Conservation (phyloP, 2,888 invertebrate species). For the Elgonia sp. region DNA sequence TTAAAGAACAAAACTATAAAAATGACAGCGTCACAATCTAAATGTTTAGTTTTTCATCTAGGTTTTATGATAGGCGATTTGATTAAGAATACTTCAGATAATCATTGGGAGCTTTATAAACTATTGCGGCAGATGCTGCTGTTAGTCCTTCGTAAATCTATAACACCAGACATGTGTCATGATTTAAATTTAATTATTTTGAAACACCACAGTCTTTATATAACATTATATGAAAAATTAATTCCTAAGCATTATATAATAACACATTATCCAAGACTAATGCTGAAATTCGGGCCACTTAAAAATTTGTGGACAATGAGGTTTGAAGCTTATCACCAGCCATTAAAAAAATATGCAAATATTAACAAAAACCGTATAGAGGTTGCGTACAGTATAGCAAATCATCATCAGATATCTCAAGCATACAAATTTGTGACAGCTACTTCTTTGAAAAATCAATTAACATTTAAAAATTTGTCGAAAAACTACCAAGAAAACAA, state of each 20-base stretch:
- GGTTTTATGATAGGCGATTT: slow-evolving; percentile 34
- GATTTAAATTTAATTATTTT: background rate
- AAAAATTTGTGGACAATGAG: slow-evolving; percentile 40
- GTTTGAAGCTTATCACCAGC: slow-evolving; percentile 40
- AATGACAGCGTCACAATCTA: slow-evolving; percentile 55
- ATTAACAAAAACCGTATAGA: slow-evolving; percentile 31
- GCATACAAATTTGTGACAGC: background rate
- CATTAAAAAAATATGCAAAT: slow-evolving; percentile 37
- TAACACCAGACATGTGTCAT: background rate
- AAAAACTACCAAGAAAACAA: no score
- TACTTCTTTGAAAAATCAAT: no score
- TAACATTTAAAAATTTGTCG: no score
- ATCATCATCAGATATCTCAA: no score
- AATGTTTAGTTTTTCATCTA: slow-evolving; percentile 36
- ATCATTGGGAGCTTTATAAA: slow-evolving; percentile 16
- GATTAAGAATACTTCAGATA: background rate
- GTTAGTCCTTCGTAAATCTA: background rate
- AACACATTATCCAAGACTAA: slow-evolving; percentile 42
- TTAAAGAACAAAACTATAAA: slow-evolving; percentile 11
- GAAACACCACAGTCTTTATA: background rate
- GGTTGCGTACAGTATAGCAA: background rate
- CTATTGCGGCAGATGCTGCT: background rate
- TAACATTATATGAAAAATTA: slow-evolving; percentile 29
- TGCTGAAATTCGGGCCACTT: slow-evolving; percentile 48
- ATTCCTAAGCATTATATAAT: slow-evolving; percentile 56